Evolutionary conservation across 2,797 vertebrate species (phyloP), one percentile per base, ranked within the genome.

Genomic region (Xenentodon cancila): DNA sequence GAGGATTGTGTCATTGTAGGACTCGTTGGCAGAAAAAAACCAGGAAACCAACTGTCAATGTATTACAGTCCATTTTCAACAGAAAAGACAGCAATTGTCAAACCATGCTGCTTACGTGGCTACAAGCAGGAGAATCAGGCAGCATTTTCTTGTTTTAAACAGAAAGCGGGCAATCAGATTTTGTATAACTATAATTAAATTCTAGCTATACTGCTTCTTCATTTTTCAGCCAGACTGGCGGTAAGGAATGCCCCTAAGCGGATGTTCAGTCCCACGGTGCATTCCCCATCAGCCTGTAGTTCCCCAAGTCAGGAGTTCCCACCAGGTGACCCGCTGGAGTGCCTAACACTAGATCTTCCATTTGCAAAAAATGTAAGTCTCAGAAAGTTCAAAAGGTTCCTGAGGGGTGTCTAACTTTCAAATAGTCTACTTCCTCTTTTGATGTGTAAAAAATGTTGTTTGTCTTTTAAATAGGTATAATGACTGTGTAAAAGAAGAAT

Each of bases 231-330:
- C 91, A 97, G 96, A 74, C 96, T 95, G 92, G 95, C 93, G 80
- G 92, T 95, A 85, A 98, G 96, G 92, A 96, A 93, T 88, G 92
- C 95, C 0, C 93, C 95, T 3, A 95, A 96, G 72, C 94, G 96
- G 50, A 78, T 94, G 48, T 87, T 94, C 0, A 92, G 94, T 51
- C 86, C 95, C 84, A 92, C 92, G 85, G 90, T 95, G 73, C 93
- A 94, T 53, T 95, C 94, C 11, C 93, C 96, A 43, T 90, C 95
- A 63, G 95, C 93, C 64, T 94, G 94, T 55, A 87, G 91, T 71
- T 97, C 97, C 62, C 95, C 96, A 0, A 90, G 92, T 65, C 92
- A 92, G 81, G 96, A 98, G 56, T 95, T 95, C 86, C 86, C 94
- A 54, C 85, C 94, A 43, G 93, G 92, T 53, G 96, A 97, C 80